These are phyloP conservation scores for Zaprionus vittiger DNA, from an alignment of 1,140 invertebrate genomes.

Conservation along the genomic window DNA sequence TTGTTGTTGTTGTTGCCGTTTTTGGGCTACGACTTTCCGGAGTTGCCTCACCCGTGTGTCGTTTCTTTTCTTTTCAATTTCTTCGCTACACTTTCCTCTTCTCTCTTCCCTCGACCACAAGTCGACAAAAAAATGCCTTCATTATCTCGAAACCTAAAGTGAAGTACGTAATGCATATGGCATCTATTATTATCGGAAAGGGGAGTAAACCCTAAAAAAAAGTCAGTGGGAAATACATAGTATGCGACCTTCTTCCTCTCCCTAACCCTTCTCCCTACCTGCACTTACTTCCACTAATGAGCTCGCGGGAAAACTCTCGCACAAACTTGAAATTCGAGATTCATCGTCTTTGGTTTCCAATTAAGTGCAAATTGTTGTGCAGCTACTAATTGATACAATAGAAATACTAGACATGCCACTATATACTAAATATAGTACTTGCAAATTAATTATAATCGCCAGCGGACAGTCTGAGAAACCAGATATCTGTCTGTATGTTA, in stretches of 20 bases:
- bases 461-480: background rate
- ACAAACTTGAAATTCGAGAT: slow-evolving; percentile 36
- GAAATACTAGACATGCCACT: background rate
- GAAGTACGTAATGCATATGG: background rate
- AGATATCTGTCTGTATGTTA: background rate
- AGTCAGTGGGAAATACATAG: slow-evolving; percentile 56
- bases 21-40: slow-evolving; percentile 64
- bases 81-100: slow-evolving; percentile 49
- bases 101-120: background rate
- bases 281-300: slow-evolving; percentile 26
- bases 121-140: slow-evolving; percentile 65
- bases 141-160: slow-evolving; percentile 52
- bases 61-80: slow-evolving; percentile 40
- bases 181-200: background rate
- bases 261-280: background rate
- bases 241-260: slow-evolving; percentile 24
- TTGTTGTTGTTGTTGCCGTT: slow-evolving; percentile 41
- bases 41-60: slow-evolving; percentile 44
- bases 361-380: slow-evolving; percentile 52
- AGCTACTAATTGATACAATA: slow-evolving; percentile 21
- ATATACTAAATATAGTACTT: background rate
- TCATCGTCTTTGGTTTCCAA: slow-evolving; percentile 65
- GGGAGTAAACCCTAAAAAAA: slow-evolving; percentile 36
- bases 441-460: slow-evolving; percentile 2
- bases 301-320: slow-evolving; percentile 35